A percentile compares a stretch with the other conserved stretches of the same genome.
phyloP scores from a whole-genome alignment of 2,113 vertebrate genomes.

The Prionailurus bengalensis region DNA sequence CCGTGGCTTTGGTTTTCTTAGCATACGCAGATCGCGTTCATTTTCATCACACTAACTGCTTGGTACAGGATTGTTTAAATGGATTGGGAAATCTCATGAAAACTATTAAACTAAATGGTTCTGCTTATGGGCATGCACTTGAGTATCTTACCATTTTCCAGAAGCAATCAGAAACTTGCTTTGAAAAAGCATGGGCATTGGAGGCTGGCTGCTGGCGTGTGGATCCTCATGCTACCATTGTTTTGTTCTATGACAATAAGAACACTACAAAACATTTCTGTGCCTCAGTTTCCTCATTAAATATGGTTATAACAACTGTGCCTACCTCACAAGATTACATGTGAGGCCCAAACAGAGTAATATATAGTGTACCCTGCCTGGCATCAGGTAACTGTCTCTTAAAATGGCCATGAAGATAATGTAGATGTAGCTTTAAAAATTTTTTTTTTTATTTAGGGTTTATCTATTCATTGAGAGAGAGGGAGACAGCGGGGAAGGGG shows the following conservation, averaged over 20 bases:
- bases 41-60: neutral
- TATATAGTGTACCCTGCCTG: neutral
- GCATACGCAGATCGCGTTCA: neutral
- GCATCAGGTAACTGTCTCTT: neutral
- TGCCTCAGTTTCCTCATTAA: neutral
- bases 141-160: neutral
- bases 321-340: neutral
- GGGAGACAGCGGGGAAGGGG: no score
- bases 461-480: no score
- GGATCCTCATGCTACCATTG: neutral
- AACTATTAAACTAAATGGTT: constrained; percentile 34
- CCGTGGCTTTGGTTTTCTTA: neutral
- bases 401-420: constrained; percentile 46
- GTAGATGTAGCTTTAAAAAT: neutral
- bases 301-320: neutral
- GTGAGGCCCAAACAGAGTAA: neutral
- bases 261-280: neutral
- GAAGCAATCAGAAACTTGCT: neutral
- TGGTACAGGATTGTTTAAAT: neutral
- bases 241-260: neutral
- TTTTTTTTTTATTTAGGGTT: no score
- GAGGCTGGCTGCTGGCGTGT: neutral
- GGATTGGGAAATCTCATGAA: neutral
- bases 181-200: neutral
- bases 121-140: neutral